Percentiles rank a stretch among this genome's conserved stretches.
Evolutionary conservation across 2,113 vertebrate species (phyloP).

Genomic region (Toxostoma redivivum): DNA sequence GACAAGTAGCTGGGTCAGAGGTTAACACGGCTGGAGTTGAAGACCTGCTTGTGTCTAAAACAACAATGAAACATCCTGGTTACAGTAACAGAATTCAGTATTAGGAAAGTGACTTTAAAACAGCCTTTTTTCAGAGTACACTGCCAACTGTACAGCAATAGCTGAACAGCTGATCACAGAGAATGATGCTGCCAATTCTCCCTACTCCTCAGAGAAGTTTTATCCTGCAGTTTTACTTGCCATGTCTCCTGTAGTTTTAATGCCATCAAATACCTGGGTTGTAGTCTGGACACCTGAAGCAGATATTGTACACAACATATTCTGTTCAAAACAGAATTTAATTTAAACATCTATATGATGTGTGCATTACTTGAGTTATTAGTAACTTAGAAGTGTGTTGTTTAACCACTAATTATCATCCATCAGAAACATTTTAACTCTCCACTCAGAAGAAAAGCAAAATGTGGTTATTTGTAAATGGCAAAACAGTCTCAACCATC

Average conservation of each 20-base stretch:
- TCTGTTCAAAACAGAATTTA: neutral
- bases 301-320: neutral
- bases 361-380: neutral
- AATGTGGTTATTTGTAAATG: rapidly evolving
- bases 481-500: neutral
- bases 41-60: conserved; percentile 84
- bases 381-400: neutral
- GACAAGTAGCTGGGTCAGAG: conserved; percentile 90
- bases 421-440: neutral
- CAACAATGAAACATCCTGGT: neutral
- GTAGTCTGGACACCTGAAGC: neutral
- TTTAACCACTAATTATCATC: neutral
- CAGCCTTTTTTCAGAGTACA: neutral
- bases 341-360: neutral
- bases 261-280: neutral
- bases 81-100: neutral
- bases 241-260: neutral
- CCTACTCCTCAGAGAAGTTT: neutral
- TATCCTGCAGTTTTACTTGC: neutral
- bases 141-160: neutral
- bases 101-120: neutral
- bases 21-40: conserved; percentile 85
- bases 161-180: neutral
- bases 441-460: neutral
- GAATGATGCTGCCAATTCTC: neutral